Evolutionary conservation across 2,797 vertebrate genomes (phyloP).

Genomic region (Gallirallus australis): DNA sequence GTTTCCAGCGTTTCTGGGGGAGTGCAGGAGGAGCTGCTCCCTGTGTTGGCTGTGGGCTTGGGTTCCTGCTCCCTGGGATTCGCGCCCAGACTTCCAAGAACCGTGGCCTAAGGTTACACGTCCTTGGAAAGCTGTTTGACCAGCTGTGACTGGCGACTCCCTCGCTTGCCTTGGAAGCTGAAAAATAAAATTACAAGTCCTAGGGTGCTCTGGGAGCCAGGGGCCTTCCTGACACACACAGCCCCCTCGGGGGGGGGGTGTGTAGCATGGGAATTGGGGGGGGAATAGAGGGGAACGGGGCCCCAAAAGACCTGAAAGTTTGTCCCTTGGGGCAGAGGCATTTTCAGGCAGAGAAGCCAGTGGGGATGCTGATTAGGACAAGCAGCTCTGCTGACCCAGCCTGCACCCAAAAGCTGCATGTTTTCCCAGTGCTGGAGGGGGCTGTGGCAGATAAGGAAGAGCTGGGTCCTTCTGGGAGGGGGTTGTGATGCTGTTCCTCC

Average conservation of each 20-base stretch:
- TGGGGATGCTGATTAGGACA: fast-evolving
- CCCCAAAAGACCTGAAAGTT: fast-evolving
- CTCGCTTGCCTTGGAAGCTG: not conserved
- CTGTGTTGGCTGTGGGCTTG: not conserved
- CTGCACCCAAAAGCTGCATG: fast-evolving
- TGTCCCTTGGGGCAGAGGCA: not conserved
- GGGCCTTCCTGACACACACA: not conserved
- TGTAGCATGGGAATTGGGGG: fast-evolving
- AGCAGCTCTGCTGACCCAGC: fast-evolving
- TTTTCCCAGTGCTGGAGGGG: fast-evolving
- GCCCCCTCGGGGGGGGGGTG: fast-evolving
- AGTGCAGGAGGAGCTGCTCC: not conserved
- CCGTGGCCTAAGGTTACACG: fast-evolving
- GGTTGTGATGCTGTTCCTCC: fast-evolving
- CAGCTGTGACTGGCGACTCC: not conserved
- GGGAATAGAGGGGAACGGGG: fast-evolving
- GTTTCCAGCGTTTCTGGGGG: not conserved
- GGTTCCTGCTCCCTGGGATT: not conserved
- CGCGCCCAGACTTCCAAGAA: fast-evolving
- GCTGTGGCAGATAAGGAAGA: fast-evolving
- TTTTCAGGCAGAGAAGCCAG: fast-evolving
- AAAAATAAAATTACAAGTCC: fast-evolving
- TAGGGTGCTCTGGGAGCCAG: not conserved
- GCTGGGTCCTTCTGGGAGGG: fast-evolving
- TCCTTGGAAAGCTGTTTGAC: fast-evolving